Base-by-base conservation (phyloP, 2,888 invertebrate genomes). In the Sialis fuliginosa region DNA sequence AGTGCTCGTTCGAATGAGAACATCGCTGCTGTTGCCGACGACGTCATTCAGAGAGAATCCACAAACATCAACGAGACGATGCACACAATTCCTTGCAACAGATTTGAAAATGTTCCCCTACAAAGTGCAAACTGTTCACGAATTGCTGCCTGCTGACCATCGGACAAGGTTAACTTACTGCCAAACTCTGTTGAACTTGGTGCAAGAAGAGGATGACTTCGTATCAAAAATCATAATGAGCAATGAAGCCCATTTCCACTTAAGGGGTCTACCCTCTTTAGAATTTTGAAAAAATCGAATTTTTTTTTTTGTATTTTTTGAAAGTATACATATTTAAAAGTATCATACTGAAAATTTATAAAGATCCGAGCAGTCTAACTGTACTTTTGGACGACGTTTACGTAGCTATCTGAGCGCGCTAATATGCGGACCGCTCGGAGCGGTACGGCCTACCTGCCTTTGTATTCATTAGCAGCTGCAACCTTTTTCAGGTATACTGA, bases 21-120 rank as follows among this genome's bases (percentile, higher is more conserved):
- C 47, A 52, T 52, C 46, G 50, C 50, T 13, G 47, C 49, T 52
- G 48, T 45, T 12, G 50, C 50, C 42, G 45, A 48, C n/a, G 49
- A 51, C 42, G 46, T 51, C 48, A n/a, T n/a, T n/a, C n/a, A n/a
- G n/a, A n/a, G n/a, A n/a, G n/a, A n/a, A n/a, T n/a, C n/a, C n/a
- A n/a, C n/a, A n/a, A n/a, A n/a, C n/a, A n/a, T n/a, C n/a, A n/a
- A n/a, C n/a, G n/a, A n/a, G n/a, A n/a, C n/a, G n/a, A n/a, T n/a
- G n/a, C n/a, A n/a, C n/a, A 35, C 47, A 42, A 44, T 49, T 50
- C 49, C 49, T 50, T 37, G 44, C 42, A 39, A 43, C 47, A 47
- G 48, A 49, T 22, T 31, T 50, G 43, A 46, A 43, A 13, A 50
- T 50, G 48, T 51, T 52, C 48, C 52, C 46, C 8, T 51, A 51